These are phyloP conservation scores for Dasyprocta punctata DNA, from an alignment of 2,113 vertebrate species.

Conservation along the genomic window DNA sequence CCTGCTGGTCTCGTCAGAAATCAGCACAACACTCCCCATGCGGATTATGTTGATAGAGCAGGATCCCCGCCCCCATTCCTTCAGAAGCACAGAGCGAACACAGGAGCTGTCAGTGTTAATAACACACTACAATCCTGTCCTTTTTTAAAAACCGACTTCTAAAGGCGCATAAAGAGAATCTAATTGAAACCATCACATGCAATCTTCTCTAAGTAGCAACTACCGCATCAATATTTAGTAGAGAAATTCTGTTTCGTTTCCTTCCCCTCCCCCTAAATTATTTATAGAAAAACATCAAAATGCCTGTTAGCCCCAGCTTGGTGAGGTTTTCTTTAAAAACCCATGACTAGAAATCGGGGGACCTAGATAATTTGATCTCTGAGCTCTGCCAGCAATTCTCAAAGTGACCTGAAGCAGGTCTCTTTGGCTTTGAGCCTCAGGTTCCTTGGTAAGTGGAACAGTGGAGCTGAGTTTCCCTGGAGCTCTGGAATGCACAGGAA, in stretches of 20 bases:
- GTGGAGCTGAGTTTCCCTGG: background rate
- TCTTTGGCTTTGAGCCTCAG: background rate
- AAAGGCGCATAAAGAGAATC: conserved; percentile 74
- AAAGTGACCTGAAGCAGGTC: background rate
- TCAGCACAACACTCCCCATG: background rate
- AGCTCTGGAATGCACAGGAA: background rate
- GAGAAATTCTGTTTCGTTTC: conserved; percentile 76
- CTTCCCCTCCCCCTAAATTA: conserved; percentile 62
- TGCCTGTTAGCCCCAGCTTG: background rate
- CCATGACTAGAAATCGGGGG: background rate
- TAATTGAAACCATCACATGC: conserved; percentile 78
- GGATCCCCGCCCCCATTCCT: conserved; percentile 20
- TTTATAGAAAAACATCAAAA: conserved; percentile 69
- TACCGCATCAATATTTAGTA: conserved; percentile 76
- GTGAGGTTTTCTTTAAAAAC: conserved; percentile 21
- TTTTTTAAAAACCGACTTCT: conserved; percentile 57
- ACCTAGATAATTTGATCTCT: background rate
- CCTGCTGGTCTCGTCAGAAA: background rate
- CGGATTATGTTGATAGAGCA: background rate
- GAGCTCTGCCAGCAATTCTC: background rate
- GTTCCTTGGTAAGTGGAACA: background rate
- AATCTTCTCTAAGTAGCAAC: conserved; percentile 68
- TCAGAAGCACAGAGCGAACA: conserved; percentile 47
- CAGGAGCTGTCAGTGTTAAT: conserved; percentile 65
- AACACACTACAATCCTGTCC: conserved; percentile 24